Base-by-base conservation (phyloP, 2,113 vertebrate genomes). In the Ascaphus truei region DNA sequence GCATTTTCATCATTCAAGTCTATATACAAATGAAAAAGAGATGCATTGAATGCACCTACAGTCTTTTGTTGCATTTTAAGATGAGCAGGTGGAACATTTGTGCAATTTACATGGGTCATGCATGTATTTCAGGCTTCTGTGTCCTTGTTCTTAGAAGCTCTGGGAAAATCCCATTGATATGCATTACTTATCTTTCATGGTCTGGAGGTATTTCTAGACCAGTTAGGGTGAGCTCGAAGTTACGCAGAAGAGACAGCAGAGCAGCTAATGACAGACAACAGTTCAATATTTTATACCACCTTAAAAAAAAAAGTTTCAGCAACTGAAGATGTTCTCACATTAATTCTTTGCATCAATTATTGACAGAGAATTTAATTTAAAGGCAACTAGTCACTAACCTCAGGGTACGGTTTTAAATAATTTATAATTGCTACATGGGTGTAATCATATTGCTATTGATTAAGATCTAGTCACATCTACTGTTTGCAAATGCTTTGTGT, bases 331-430 rank as follows among this genome's bases (percentile, higher is more conserved):
- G 91, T 92, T 96, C 91, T 88, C 92, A 92, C 91, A 96, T 96
- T 95, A 94, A 96, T 96, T 93, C 90, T 86, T 89, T 93, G 91
- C 93, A 96, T 98, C 94, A 93, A 96, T 99, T 98, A 99, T 97
- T 95, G 96, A 97, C 93, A 93, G 88, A 93, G 92, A 95, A 94
- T 95, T 97, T 95, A 95, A 96, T 97, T 94, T 92, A 90, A 89
- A 89, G 88, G 88, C 86, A 92, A 93, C 88, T 90, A 94, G 88
- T 93, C 92, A 93, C 95, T 96, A 95, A 94, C 92, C 91, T 88
- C 85, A 78, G 88, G 89, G 80, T 89, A 90, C 88, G 86, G 91
- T 91, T 94, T 94, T 95, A 95, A 98, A 98, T 98, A 95, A 96
- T 96, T 93, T 93, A 94, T 92, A 93, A 90, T 88, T 89, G 90